These are phyloP conservation scores for Aproaerema taeniolella DNA, from an alignment of 2,888 invertebrate species.

Conservation along the genomic window DNA sequence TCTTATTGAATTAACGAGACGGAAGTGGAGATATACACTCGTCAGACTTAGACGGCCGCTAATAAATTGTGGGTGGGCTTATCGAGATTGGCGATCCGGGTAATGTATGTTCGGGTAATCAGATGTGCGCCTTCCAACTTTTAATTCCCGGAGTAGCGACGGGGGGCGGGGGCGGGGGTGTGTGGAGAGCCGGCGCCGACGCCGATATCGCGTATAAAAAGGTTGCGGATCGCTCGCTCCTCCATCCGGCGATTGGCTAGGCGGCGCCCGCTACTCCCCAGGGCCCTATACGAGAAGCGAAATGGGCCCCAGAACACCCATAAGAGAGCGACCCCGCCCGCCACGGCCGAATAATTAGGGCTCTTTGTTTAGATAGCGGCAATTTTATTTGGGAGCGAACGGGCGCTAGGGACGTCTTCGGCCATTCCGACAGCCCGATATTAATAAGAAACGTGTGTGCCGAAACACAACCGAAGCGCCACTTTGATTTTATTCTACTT, in stretches of 20 bases:
- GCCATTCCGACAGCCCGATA: conserved; percentile 70
- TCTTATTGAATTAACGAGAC: background rate
- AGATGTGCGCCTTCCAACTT: conserved; percentile 68
- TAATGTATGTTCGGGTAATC: conserved; percentile 71
- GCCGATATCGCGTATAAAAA: conserved; percentile 75
- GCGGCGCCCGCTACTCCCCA: conserved; percentile 78
- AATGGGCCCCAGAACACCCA: conserved; percentile 83
- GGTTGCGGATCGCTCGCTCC: conserved; percentile 75
- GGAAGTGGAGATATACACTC: conserved; percentile 37
- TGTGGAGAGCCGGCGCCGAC: conserved; percentile 65
- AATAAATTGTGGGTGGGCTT: conserved; percentile 64
- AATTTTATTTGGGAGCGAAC: conserved; percentile 78
- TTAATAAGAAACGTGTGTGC: conserved; percentile 74
- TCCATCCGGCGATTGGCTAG: conserved; percentile 80
- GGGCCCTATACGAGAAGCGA: conserved; percentile 81
- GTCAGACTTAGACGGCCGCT: conserved; percentile 48
- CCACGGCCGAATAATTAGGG: conserved; percentile 81
- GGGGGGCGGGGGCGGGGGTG: conserved; percentile 34
- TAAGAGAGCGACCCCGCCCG: conserved; percentile 83
- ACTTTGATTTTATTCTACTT: conserved; percentile 37
- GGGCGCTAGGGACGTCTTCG: conserved; percentile 74
- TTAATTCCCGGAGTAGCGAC: conserved; percentile 59
- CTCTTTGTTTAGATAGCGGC: conserved; percentile 80
- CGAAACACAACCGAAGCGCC: conserved; percentile 43
- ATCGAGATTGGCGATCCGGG: conserved; percentile 63